Conservation (phyloP, 2,888 invertebrate genomes). For the Antheraea yamamai region DNA sequence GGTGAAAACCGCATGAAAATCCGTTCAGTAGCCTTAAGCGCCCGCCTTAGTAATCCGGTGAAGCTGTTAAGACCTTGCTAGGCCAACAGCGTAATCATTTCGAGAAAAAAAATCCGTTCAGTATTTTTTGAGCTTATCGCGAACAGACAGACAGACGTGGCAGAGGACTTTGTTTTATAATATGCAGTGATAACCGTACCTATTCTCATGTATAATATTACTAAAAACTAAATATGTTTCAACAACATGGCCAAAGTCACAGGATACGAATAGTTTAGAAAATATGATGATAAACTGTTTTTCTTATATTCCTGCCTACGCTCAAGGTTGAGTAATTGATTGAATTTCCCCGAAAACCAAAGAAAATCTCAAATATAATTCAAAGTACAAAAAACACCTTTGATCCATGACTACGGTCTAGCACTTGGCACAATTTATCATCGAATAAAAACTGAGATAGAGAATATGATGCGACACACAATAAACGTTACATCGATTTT, state of each 20-base stretch:
- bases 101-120: too few species aligned
- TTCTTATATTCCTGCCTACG: background rate
- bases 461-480: background rate
- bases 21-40: too few species aligned
- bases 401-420: slow-evolving; percentile 5
- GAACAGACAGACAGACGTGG: too few species aligned
- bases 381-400: slow-evolving; percentile 13
- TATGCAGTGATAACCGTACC: too few species aligned
- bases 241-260: background rate
- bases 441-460: slow-evolving; percentile 5
- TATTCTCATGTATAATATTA: background rate
- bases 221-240: background rate
- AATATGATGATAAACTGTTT: slow-evolving; percentile 9
- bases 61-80: too few species aligned
- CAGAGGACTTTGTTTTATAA: too few species aligned
- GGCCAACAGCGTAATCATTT: too few species aligned
- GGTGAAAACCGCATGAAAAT: too few species aligned
- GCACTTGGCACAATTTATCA: slow-evolving; percentile 11
- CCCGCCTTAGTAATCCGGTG: too few species aligned
- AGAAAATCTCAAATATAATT: slow-evolving; percentile 5
- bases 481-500: background rate
- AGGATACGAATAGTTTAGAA: background rate
- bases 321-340: slow-evolving; percentile 9
- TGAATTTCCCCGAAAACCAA: slow-evolving; percentile 8
- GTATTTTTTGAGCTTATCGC: too few species aligned